Percentiles rank a stretch among this genome's conserved stretches.
Conservation (phyloP, 2,888 invertebrate species). For the Drosophila lutescens region DNA sequence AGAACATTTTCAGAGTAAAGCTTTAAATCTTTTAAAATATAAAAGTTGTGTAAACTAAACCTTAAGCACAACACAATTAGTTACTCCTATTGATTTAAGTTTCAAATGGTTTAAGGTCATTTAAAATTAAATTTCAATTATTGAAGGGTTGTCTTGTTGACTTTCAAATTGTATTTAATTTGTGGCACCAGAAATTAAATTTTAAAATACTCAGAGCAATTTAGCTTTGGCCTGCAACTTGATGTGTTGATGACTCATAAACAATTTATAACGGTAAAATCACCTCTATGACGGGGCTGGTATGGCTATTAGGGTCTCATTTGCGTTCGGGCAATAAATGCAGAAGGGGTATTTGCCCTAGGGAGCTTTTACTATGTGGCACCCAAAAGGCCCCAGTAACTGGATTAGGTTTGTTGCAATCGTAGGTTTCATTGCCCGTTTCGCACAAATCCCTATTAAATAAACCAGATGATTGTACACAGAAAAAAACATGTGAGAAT, state of each 20-base stretch:
- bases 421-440: constrained; percentile 25
- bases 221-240: no score
- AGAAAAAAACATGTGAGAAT: background rate
- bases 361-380: background rate
- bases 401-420: constrained; percentile 29
- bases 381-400: constrained; percentile 10
- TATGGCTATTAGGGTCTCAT: background rate
- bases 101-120: no score
- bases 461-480: background rate
- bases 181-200: background rate
- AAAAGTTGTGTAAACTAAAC: no score
- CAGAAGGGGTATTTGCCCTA: constrained; percentile 2
- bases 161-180: no score
- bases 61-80: no score
- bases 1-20: background rate
- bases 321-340: background rate
- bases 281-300: no score
- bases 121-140: no score
- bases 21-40: no score
- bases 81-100: no score
- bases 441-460: constrained; percentile 26
- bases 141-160: no score
- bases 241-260: background rate
- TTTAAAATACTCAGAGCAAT: background rate
- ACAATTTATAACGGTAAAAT: background rate